Percentiles rank a stretch among this genome's conserved stretches.
These are phyloP conservation scores for Tetheella fluctuosa DNA, from an alignment of 2,888 invertebrate species.

Conservation along the genomic window DNA sequence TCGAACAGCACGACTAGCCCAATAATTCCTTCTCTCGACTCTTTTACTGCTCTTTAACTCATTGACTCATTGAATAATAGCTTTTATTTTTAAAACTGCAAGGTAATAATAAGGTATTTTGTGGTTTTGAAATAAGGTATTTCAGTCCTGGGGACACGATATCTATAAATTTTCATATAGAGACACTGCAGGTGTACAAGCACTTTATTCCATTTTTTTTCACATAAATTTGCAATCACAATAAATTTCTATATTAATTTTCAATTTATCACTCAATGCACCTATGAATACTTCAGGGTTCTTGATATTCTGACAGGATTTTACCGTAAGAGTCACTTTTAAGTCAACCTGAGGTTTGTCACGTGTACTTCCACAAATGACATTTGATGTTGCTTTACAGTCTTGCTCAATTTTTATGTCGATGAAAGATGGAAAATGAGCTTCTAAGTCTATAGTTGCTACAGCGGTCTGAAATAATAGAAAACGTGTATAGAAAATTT, in stretches of 20 bases:
- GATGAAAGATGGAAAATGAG: slow-evolving; percentile 38
- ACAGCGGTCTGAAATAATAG: slow-evolving; percentile 46
- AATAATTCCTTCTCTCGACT: too few relatives aligned
- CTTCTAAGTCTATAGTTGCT: slow-evolving; percentile 35
- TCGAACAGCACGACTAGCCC: too few relatives aligned
- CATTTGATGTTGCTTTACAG: slow-evolving; percentile 35
- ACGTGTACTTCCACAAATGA: slow-evolving; percentile 44
- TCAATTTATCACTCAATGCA: slow-evolving; percentile 87
- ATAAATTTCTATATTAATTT: slow-evolving; percentile 86
- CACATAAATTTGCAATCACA: slow-evolving; percentile 92
- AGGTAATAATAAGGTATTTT: too few relatives aligned
- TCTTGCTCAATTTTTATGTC: slow-evolving; percentile 48
- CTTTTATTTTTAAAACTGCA: too few relatives aligned
- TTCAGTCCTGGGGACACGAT: too few relatives aligned
- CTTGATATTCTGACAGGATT: slow-evolving; percentile 43
- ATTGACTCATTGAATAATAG: too few relatives aligned
- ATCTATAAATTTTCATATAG: too few relatives aligned
- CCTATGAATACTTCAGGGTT: slow-evolving; percentile 31
- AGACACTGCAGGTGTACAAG: too few relatives aligned
- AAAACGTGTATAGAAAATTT: not conserved
- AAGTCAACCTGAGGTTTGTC: slow-evolving; percentile 38
- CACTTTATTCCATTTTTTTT: too few relatives aligned
- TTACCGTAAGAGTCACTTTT: slow-evolving; percentile 45
- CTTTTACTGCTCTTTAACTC: too few relatives aligned
- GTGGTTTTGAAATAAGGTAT: too few relatives aligned